These are phyloP conservation scores for Platycheirus rosarum DNA, from an alignment of 2,888 invertebrate species.

Conservation along the genomic window DNA sequence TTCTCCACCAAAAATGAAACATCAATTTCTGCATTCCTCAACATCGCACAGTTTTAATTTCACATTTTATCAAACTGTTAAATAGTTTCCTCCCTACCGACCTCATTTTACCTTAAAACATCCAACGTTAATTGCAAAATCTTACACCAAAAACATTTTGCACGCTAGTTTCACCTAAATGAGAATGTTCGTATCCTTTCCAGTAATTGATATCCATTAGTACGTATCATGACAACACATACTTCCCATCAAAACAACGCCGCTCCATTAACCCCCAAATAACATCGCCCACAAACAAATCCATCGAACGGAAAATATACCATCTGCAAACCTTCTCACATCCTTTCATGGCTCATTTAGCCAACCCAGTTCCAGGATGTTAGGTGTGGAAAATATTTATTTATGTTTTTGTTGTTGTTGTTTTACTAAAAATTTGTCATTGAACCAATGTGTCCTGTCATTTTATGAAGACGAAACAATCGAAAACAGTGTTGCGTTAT, in stretches of 20 bases:
- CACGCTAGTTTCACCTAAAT: constrained; percentile 38
- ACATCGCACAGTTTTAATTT: no score
- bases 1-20: no score
- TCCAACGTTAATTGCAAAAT: constrained; percentile 50
- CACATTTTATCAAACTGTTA: constrained; percentile 1
- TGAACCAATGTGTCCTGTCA: constrained; percentile 34
- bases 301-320: constrained; percentile 58
- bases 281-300: constrained; percentile 61
- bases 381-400: constrained; percentile 31
- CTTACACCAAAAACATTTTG: constrained; percentile 35
- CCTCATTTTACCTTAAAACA: background rate
- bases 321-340: constrained; percentile 67
- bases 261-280: constrained; percentile 66
- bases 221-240: constrained; percentile 57
- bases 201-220: constrained; percentile 66
- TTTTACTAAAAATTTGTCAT: constrained; percentile 67
- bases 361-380: constrained; percentile 41
- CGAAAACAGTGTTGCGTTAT: constrained; percentile 63
- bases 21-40: no score
- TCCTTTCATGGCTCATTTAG: constrained; percentile 61
- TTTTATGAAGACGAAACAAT: constrained; percentile 45
- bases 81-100: background rate
- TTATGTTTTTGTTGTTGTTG: constrained; percentile 6
- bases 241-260: constrained; percentile 62
- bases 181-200: constrained; percentile 45